phyloP scores from a whole-genome alignment of 2,888 invertebrate species.

The Leptodirus hochenwartii region DNA sequence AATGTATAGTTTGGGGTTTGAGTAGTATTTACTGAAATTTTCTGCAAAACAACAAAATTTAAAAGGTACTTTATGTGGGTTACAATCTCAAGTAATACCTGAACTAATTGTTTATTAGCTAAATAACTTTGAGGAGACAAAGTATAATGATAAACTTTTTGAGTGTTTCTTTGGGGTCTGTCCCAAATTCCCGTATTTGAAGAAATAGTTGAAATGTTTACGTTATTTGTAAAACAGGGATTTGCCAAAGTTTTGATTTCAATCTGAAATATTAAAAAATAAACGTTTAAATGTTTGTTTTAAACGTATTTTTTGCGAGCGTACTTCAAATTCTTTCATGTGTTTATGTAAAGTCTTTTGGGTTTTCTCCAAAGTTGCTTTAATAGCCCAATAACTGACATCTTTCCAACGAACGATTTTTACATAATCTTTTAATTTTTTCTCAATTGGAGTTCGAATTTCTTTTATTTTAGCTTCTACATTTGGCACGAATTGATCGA shows the following conservation, averaged over 20 bases:
- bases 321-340: constrained; percentile 65
- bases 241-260: no score
- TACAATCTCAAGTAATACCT: no score
- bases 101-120: no score
- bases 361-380: constrained; percentile 72
- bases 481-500: constrained; percentile 53
- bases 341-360: constrained; percentile 77
- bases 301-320: constrained; percentile 18
- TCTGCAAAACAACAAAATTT: constrained; percentile 24
- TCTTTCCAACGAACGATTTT: constrained; percentile 94
- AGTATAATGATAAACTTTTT: no score
- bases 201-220: background rate
- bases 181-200: constrained; percentile 4
- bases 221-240: no score
- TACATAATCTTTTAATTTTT: constrained; percentile 80
- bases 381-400: constrained; percentile 84
- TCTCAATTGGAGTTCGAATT: constrained; percentile 68
- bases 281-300: background rate
- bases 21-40: no score
- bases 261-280: no score
- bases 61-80: no score
- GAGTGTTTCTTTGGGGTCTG: no score
- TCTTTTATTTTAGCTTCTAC: constrained; percentile 46
- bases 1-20: no score
- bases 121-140: no score